Evolutionary conservation across 2,888 invertebrate genomes (phyloP), one percentile per base, ranked within the genome.

Genomic region (Apamea epomidion): DNA sequence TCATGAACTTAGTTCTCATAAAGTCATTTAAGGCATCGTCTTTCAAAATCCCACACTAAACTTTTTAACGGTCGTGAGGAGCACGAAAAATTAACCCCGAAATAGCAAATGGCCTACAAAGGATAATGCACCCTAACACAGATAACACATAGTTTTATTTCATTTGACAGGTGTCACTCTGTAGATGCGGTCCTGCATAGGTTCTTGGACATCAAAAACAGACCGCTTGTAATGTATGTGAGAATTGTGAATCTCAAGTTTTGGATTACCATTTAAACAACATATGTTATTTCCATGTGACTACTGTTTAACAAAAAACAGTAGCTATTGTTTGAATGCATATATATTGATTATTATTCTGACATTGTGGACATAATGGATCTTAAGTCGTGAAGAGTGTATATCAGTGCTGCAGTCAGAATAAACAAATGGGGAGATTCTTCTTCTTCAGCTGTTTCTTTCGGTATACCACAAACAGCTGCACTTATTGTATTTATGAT

Each of bases 201-300:
- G 74, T 82, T 87, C 65, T 80, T 71, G 78, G 83, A 83, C 80
- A 76, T 85, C 90, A 90, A 93, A 94, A 92, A 90, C 87, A 81
- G 65, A 85, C 93, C 94, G 93, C 91, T 81, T n/a, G 70, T 93
- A 93, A 94, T 93, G 90, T 93, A 94, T 94, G 93, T 94, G 94
- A 87, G 94, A 94, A 91, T 85, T 87, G 85, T 87, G 88, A 91
- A 89, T 91, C 90, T 90, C 88, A 90, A 90, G 86, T 86, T 86
- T 87, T 77, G 85, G 84, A 94, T 94, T 94, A 91, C 85, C 92
- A 94, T 94, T 88, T 91, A 91, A 92, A 93, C 86, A 89, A 92
- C 92, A 90, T 91, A 85, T 87, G 88, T 90, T 88, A 92, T 92
- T 92, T 92, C 91, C 91, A 91, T 91, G 90, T 87, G 90, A 92